Conservation (phyloP, 1,140 invertebrate genomes). For the Zophobas morio region DNA sequence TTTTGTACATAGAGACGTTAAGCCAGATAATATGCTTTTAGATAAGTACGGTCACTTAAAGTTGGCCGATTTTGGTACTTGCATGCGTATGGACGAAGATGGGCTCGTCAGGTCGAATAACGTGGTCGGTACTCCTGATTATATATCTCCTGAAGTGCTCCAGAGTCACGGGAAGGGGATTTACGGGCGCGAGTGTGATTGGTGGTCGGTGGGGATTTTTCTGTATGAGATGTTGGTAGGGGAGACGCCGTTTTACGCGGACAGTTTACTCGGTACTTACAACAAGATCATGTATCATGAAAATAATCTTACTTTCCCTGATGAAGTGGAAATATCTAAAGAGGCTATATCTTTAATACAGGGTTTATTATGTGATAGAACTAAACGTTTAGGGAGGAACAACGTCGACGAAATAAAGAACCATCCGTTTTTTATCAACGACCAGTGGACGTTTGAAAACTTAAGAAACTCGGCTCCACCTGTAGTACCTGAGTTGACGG, state of each 20-base stretch:
- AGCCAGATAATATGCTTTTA: constrained; percentile 98
- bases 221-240: constrained; percentile 99
- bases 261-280: constrained; percentile 98
- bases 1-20: constrained; percentile 99
- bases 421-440: constrained; percentile 94
- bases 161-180: constrained; percentile 94
- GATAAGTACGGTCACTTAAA: constrained; percentile 97
- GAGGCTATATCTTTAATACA: constrained; percentile 95
- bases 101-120: constrained; percentile 96
- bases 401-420: constrained; percentile 96
- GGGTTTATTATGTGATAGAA: constrained; percentile 93
- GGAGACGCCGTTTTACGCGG: constrained; percentile 99
- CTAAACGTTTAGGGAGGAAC: constrained; percentile 91
- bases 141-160: constrained; percentile 98
- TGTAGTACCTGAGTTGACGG: constrained; percentile 93
- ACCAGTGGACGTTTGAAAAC: constrained; percentile 98
- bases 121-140: constrained; percentile 99
- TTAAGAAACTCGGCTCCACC: constrained; percentile 95
- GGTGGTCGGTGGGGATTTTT: constrained; percentile 99
- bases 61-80: constrained; percentile 99
- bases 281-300: constrained; percentile 99
- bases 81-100: constrained; percentile 97
- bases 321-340: constrained; percentile 93
- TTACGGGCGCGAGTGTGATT: constrained; percentile 97
- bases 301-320: constrained; percentile 95